phyloP scores from a whole-genome alignment of 2,888 invertebrate species.

The Tenthredo scrophulariae region DNA sequence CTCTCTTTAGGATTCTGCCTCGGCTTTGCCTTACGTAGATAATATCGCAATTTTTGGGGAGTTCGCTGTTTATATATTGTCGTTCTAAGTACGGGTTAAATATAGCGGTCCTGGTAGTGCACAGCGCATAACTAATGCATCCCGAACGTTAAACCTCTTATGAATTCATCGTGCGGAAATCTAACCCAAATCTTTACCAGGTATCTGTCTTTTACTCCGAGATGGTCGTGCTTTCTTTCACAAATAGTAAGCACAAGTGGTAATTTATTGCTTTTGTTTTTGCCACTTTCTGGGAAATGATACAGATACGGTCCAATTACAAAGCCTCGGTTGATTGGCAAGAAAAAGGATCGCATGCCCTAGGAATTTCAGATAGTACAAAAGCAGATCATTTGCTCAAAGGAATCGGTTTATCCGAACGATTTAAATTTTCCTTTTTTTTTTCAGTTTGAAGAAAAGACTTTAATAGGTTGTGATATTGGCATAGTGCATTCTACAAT shows the following conservation, averaged over 20 bases:
- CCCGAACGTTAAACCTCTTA: conserved; percentile 26
- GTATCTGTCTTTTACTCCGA: conserved; percentile 27
- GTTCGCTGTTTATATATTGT: not conserved
- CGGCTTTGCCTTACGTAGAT: conserved; percentile 10
- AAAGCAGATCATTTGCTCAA: not conserved
- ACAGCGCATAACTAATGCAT: conserved; percentile 27
- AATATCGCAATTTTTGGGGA: conserved; percentile 28
- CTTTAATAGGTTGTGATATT: not conserved
- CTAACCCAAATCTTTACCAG: conserved; percentile 20
- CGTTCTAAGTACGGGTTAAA: not conserved
- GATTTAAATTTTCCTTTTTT: not conserved
- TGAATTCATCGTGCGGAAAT: conserved; percentile 40
- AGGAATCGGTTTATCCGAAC: not conserved
- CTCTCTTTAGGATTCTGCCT: not conserved
- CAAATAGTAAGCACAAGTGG: not conserved
- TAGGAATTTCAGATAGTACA: too few species aligned
- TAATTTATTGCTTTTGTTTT: conserved; percentile 4
- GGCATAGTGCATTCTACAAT: not conserved
- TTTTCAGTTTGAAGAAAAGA: not conserved
- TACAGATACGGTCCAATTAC: conserved; percentile 2
- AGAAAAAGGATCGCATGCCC: not conserved
- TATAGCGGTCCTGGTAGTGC: not conserved
- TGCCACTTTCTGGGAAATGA: not conserved
- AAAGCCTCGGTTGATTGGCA: not conserved
- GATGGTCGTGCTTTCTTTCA: not conserved